Conservation (phyloP, 2,797 vertebrate species). For the Xiphophorus birchmanni region DNA sequence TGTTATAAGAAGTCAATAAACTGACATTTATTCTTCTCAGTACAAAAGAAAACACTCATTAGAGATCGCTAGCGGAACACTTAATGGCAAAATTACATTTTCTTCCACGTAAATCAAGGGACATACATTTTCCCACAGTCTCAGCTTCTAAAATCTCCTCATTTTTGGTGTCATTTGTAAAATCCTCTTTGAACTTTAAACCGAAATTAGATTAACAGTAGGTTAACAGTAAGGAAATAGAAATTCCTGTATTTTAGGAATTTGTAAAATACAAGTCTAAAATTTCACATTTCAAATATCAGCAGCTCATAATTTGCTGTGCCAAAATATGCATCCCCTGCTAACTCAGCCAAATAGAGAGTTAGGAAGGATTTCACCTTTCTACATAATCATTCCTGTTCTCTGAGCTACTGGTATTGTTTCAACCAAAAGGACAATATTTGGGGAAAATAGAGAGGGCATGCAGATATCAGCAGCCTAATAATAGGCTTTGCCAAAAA, state of each 20-base stretch:
- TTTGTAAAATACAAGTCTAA: neutral
- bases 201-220: too few relatives aligned
- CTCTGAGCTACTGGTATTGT: too few relatives aligned
- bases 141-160: neutral
- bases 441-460: too few relatives aligned
- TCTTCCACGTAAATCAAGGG: neutral
- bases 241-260: neutral
- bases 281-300: neutral
- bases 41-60: neutral
- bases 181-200: neutral
- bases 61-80: neutral
- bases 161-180: neutral
- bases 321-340: too few relatives aligned
- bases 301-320: too few relatives aligned
- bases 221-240: neutral
- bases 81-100: neutral
- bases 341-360: too few relatives aligned
- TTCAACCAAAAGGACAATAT: too few relatives aligned
- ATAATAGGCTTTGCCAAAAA: too few relatives aligned
- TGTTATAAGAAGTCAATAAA: neutral
- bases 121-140: neutral
- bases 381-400: too few relatives aligned
- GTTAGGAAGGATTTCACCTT: too few relatives aligned
- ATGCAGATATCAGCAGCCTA: too few relatives aligned
- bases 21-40: neutral